Evolutionary conservation across 2,888 invertebrate genomes (phyloP).

Genomic region (Tanypteryx hageni): DNA sequence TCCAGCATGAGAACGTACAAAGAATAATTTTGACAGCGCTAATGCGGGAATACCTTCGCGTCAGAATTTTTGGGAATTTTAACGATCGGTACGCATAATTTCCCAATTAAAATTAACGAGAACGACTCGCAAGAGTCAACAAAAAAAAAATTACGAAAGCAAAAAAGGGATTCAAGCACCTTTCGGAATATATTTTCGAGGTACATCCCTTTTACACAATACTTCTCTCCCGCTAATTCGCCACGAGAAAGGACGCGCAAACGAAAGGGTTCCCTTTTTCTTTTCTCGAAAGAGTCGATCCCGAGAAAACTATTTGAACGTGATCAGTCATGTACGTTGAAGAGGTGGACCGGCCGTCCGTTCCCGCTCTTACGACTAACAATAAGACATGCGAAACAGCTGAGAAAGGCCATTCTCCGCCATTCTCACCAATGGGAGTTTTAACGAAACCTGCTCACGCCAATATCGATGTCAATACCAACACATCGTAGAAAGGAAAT

Average conservation of each 20-base stretch:
- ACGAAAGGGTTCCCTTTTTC: background rate
- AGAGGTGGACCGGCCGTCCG: background rate
- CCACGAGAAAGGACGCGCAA: conserved; percentile 8
- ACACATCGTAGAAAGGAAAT: background rate
- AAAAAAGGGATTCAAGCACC: background rate
- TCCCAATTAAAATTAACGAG: background rate
- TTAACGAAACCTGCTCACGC: conserved; percentile 25
- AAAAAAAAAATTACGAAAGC: background rate
- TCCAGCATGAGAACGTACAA: background rate
- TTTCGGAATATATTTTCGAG: no score
- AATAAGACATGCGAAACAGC: background rate
- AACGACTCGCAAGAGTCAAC: background rate
- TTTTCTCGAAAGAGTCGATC: background rate
- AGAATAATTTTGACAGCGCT: background rate
- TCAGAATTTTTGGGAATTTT: background rate
- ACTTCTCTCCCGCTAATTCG: background rate
- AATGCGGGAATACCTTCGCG: background rate
- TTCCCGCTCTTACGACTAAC: no score
- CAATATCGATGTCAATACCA: conserved; percentile 3
- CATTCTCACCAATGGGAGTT: conserved; percentile 3
- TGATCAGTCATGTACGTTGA: background rate
- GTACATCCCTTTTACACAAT: background rate
- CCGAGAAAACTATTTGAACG: background rate
- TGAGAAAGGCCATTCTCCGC: background rate
- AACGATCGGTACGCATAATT: conserved; percentile 26